These are phyloP conservation scores for Lasiurus borealis DNA, from an alignment of 2,113 vertebrate genomes.

Conservation along the genomic window DNA sequence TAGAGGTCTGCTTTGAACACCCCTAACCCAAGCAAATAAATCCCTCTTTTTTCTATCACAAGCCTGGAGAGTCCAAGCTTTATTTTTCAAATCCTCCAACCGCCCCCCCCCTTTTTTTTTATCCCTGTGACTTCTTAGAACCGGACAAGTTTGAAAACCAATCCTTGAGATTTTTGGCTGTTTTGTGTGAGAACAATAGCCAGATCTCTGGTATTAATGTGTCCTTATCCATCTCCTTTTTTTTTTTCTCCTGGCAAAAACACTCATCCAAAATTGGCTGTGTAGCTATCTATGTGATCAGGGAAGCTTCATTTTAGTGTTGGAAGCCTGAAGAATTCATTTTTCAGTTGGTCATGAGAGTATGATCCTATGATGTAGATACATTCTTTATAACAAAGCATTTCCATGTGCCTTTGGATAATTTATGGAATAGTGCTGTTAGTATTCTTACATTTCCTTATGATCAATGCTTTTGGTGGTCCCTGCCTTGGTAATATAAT, in stretches of 20 bases:
- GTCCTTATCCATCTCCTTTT: conserved; percentile 1
- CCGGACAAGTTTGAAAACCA: conserved; percentile 32
- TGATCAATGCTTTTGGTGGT: neutral
- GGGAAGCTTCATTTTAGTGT: conserved; percentile 41
- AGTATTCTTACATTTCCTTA: neutral
- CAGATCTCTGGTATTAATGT: neutral
- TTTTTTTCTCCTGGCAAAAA: neutral
- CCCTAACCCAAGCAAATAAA: conserved; percentile 3
- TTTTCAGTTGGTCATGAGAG: neutral
- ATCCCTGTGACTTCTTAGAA: conserved; percentile 49
- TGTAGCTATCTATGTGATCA: neutral
- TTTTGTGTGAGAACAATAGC: conserved; percentile 29
- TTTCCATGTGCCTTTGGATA: neutral
- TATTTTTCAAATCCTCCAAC: conserved; percentile 65
- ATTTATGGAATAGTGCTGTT: neutral
- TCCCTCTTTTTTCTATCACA: conserved; percentile 4
- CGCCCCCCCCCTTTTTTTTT: neutral
- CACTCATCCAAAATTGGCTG: neutral
- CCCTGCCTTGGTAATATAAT: neutral
- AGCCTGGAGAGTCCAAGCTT: conserved; percentile 40
- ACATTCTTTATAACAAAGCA: neutral
- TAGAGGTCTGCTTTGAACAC: neutral
- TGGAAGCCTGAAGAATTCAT: conserved; percentile 11
- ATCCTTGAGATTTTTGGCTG: conserved; percentile 54
- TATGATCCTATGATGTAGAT: neutral